Evolutionary conservation across 2,113 vertebrate species (phyloP).

Genomic region (Microcebus jonahi): DNA sequence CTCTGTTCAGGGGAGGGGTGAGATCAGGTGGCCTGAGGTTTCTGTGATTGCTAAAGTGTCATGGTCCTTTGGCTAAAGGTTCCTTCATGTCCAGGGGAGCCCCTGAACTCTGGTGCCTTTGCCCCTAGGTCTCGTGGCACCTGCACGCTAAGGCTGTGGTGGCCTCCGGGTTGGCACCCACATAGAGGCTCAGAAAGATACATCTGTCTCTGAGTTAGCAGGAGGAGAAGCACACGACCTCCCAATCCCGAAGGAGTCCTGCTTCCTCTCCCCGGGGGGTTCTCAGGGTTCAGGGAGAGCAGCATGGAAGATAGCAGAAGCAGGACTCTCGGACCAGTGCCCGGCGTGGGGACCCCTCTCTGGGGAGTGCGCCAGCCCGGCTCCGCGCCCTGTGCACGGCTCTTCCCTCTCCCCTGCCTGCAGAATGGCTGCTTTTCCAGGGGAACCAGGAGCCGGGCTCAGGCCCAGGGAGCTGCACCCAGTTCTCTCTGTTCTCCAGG

Average conservation of each 20-base stretch:
- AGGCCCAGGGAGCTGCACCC: not conserved
- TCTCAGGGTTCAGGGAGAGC: constrained; percentile 84
- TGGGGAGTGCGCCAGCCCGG: rapidly evolving
- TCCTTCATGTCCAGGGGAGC: not conserved
- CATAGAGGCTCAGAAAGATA: constrained; percentile 88
- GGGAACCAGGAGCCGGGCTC: not conserved
- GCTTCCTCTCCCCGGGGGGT: constrained; percentile 85
- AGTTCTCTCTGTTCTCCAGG: too few relatives aligned
- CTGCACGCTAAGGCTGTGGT: constrained; percentile 86
- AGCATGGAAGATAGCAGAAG: constrained; percentile 30
- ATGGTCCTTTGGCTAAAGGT: not conserved
- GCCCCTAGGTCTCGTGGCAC: constrained; percentile 48
- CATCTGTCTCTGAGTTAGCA: constrained; percentile 85
- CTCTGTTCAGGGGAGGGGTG: not conserved
- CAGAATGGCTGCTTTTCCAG: not conserved
- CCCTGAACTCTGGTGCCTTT: not conserved
- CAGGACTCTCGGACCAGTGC: rapidly evolving
- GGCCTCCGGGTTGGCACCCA: constrained; percentile 87
- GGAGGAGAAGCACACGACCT: constrained; percentile 84
- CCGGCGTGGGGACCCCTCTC: too few relatives aligned
- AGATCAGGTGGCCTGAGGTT: not conserved
- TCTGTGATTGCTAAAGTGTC: not conserved
- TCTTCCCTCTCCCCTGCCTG: not conserved
- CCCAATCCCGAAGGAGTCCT: constrained; percentile 86
- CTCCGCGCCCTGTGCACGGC: not conserved